phyloP scores from a whole-genome alignment of 2,888 invertebrate species.

The Synergus japonicus region DNA sequence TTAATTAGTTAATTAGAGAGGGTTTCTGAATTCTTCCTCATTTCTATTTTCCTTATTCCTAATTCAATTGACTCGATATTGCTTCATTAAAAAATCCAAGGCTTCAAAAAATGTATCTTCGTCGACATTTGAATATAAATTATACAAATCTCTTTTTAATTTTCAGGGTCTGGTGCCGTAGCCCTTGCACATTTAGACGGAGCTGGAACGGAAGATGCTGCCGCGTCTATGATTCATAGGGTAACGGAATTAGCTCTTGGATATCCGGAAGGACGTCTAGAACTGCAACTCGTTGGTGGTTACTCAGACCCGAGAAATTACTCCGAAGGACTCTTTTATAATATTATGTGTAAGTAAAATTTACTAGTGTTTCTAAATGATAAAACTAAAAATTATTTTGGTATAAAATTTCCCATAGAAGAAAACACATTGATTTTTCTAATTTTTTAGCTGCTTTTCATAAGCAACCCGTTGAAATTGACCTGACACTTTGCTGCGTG shows the following conservation, averaged over 20 bases:
- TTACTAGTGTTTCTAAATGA: not conserved
- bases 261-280: conserved; percentile 92
- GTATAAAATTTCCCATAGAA: not conserved
- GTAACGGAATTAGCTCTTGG: conserved; percentile 93
- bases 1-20: too few species aligned
- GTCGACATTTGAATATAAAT: not conserved
- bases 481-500: conserved; percentile 92
- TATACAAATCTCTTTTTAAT: not conserved
- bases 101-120: not conserved
- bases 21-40: too few species aligned
- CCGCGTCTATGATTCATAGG: conserved; percentile 88
- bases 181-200: conserved; percentile 92
- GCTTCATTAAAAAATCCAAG: not conserved
- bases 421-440: not conserved
- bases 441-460: conserved; percentile 88
- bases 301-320: conserved; percentile 92
- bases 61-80: not conserved
- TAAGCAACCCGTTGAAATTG: conserved; percentile 91
- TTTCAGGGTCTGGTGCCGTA: conserved; percentile 90
- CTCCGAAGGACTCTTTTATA: conserved; percentile 93
- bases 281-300: conserved; percentile 94
- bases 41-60: not conserved
- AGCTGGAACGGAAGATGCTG: conserved; percentile 90
- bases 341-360: conserved; percentile 88
- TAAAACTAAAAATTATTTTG: not conserved